Conservation (phyloP, 2,113 vertebrate species). For the Maylandia zebra region DNA sequence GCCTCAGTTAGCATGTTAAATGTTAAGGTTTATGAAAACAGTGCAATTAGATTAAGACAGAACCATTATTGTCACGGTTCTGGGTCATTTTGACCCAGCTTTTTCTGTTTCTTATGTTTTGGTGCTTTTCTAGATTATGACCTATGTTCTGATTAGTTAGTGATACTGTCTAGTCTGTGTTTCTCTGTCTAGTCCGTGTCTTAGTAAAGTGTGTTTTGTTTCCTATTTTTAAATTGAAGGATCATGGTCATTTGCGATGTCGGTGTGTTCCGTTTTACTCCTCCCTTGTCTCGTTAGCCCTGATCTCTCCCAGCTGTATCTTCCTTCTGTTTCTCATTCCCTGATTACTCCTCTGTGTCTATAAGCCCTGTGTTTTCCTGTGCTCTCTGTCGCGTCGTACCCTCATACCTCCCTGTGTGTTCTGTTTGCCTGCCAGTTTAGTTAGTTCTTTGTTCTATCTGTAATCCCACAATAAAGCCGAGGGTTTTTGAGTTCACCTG, state of each 20-base stretch:
- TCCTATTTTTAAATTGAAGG: not conserved
- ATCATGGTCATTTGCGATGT: not conserved
- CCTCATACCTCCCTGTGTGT: not conserved
- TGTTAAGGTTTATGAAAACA: not conserved
- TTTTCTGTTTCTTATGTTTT: not conserved
- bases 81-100: not conserved
- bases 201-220: not conserved
- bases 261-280: rapidly evolving
- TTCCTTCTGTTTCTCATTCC: not conserved
- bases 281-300: not conserved
- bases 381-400: rapidly evolving
- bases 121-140: not conserved
- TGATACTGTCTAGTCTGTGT: not conserved
- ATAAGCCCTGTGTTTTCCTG: not conserved
- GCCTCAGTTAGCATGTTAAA: not conserved
- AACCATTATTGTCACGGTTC: not conserved
- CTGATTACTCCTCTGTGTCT: not conserved
- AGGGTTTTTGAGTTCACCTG: not conserved
- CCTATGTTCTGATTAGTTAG: not conserved
- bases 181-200: not conserved
- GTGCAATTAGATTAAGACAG: not conserved
- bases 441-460: not conserved
- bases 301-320: not conserved
- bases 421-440: not conserved
- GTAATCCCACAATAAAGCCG: not conserved